Conservation (phyloP, 2,797 vertebrate species). For the Urosaurus nigricauda region DNA sequence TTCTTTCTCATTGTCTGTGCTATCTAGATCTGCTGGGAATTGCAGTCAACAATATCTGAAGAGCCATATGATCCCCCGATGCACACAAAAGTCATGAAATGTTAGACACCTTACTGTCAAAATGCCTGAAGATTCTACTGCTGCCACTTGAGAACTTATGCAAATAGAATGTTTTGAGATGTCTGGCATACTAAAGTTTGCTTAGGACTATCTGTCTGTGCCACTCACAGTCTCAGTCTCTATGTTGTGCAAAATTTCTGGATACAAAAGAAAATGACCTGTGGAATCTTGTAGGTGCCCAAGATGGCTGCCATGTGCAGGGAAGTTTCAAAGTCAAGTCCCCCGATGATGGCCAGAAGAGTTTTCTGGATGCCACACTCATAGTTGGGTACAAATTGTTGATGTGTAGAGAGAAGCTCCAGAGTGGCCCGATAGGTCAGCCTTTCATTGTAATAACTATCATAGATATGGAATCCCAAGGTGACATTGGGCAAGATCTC, state of each 20-base stretch:
- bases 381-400: not conserved
- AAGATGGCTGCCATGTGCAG: not conserved
- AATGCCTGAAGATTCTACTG: not conserved
- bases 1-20: too few species aligned
- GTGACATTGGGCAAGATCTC: not conserved
- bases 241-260: not conserved
- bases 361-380: not conserved
- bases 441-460: slow-evolving; percentile 14
- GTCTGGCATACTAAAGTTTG: too few species aligned
- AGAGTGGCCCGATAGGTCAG: not conserved
- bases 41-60: too few species aligned
- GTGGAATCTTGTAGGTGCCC: not conserved
- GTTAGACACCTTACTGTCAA: not conserved
- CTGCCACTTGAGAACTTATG: not conserved
- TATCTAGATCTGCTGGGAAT: too few species aligned
- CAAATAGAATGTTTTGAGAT: too few species aligned
- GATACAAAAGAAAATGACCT: not conserved
- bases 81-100: too few species aligned
- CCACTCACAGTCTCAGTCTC: too few species aligned
- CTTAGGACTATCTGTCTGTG: not conserved
- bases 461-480: slow-evolving; percentile 8
- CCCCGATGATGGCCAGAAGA: not conserved
- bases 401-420: not conserved
- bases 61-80: too few species aligned
- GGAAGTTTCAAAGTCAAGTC: not conserved